phyloP scores from a whole-genome alignment of 2,113 vertebrate genomes.

The Pachycephala philippinensis region DNA sequence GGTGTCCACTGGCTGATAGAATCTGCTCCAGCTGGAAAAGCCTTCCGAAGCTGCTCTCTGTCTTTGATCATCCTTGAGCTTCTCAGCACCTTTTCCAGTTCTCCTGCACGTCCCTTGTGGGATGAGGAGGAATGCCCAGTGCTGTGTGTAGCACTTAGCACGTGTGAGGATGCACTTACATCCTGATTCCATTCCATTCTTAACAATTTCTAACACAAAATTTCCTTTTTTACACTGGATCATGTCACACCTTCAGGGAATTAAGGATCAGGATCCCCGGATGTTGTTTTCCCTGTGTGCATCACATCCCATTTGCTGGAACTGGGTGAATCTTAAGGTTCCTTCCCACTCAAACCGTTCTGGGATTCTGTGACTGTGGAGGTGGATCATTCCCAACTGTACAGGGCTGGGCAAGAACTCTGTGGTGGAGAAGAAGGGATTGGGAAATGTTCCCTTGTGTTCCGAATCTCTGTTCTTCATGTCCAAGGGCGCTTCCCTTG shows the following conservation, averaged over 20 bases:
- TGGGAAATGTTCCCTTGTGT: neutral
- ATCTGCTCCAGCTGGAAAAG: neutral
- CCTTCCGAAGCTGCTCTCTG: fast-evolving
- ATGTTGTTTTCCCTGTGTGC: fast-evolving
- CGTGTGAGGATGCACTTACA: neutral
- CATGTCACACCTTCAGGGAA: neutral
- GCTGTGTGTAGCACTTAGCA: neutral
- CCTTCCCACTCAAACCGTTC: neutral
- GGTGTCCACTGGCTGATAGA: neutral
- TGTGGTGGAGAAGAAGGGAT: neutral
- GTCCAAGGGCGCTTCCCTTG: neutral
- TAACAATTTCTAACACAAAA: fast-evolving
- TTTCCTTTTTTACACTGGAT: neutral
- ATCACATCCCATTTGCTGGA: fast-evolving
- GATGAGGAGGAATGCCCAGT: neutral
- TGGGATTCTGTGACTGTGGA: neutral
- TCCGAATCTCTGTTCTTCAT: neutral
- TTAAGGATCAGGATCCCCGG: neutral
- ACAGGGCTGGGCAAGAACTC: neutral
- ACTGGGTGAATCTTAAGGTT: neutral
- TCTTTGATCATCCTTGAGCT: neutral
- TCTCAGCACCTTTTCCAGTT: neutral
- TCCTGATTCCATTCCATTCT: neutral
- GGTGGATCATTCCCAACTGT: neutral
- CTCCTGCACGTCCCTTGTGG: fast-evolving